Evolutionary conservation across 2,113 vertebrate species (phyloP).

Genomic region (Heterotilapia buettikoferi): DNA sequence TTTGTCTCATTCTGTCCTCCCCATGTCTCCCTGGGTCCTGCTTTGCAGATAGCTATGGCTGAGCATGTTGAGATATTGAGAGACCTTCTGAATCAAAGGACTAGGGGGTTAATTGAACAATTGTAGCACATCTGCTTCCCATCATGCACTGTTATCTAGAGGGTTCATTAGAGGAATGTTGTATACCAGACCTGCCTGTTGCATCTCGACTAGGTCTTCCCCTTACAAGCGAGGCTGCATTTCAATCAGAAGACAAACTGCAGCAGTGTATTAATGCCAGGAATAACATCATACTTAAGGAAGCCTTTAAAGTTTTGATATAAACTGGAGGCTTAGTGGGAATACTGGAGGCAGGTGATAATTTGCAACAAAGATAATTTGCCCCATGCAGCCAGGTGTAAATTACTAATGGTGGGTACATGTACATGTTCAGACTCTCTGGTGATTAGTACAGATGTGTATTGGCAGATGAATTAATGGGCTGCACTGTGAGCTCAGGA

Average conservation of each 20-base stretch:
- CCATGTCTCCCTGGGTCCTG: background rate
- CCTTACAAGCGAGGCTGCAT: background rate
- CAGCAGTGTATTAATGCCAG: background rate
- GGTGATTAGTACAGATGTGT: constrained; percentile 16
- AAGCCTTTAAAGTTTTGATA: background rate
- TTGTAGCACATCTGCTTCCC: constrained; percentile 42
- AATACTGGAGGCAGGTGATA: background rate
- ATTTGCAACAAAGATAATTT: background rate
- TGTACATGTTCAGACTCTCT: background rate
- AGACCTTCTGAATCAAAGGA: background rate
- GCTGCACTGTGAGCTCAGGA: background rate
- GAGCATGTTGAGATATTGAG: background rate
- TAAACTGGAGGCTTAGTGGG: background rate
- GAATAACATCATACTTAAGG: background rate
- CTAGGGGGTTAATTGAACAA: constrained; percentile 37
- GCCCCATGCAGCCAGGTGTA: background rate
- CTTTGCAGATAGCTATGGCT: background rate
- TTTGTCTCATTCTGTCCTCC: background rate
- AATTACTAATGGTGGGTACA: background rate
- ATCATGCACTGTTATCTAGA: constrained; percentile 31
- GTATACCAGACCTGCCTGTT: background rate
- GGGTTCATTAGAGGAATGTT: constrained; percentile 25
- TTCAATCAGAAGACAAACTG: background rate
- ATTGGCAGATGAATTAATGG: constrained; percentile 5
- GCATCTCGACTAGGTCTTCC: background rate